phyloP scores from a whole-genome alignment of 1,140 invertebrate species.

The Trachymyrmex septentrionalis region DNA sequence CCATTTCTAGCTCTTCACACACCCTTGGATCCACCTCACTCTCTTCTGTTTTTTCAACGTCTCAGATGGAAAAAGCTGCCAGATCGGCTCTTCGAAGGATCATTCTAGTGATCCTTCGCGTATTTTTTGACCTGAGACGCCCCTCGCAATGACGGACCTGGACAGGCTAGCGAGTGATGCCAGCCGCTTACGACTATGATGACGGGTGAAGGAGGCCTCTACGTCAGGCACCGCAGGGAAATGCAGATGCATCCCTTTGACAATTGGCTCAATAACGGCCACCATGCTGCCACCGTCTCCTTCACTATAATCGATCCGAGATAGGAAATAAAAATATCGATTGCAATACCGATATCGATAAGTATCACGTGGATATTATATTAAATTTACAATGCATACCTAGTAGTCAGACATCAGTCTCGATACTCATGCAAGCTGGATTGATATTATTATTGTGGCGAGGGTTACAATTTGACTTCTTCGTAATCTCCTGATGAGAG shows the following conservation, averaged over 20 bases:
- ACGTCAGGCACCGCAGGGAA: slow-evolving; percentile 82
- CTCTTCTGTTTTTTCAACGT: slow-evolving; percentile 45
- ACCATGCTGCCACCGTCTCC: slow-evolving; percentile 85
- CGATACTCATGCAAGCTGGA: slow-evolving; percentile 93
- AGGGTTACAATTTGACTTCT: slow-evolving; percentile 93
- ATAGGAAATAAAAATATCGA: background rate
- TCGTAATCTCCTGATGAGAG: slow-evolving; percentile 90
- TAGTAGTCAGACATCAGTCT: slow-evolving; percentile 99
- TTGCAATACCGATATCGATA: background rate
- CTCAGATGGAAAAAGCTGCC: slow-evolving; percentile 20
- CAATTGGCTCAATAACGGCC: slow-evolving; percentile 81
- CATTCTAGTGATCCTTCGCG: background rate
- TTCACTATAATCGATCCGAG: slow-evolving; percentile 79
- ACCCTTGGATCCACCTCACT: slow-evolving; percentile 27
- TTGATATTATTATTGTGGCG: slow-evolving; percentile 96
- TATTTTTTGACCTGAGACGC: slow-evolving; percentile 61
- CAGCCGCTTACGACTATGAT: slow-evolving; percentile 69
- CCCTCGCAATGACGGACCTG: slow-evolving; percentile 75
- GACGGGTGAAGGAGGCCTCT: slow-evolving; percentile 79
- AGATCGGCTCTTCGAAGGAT: background rate
- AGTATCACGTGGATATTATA: background rate
- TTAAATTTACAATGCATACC: slow-evolving; percentile 86
- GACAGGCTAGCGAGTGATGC: slow-evolving; percentile 67
- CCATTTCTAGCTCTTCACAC: slow-evolving; percentile 34
- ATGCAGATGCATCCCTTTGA: slow-evolving; percentile 77